Evolutionary conservation across 2,888 invertebrate species (phyloP).

Genomic region (Cataglyphis rosenhaueri): DNA sequence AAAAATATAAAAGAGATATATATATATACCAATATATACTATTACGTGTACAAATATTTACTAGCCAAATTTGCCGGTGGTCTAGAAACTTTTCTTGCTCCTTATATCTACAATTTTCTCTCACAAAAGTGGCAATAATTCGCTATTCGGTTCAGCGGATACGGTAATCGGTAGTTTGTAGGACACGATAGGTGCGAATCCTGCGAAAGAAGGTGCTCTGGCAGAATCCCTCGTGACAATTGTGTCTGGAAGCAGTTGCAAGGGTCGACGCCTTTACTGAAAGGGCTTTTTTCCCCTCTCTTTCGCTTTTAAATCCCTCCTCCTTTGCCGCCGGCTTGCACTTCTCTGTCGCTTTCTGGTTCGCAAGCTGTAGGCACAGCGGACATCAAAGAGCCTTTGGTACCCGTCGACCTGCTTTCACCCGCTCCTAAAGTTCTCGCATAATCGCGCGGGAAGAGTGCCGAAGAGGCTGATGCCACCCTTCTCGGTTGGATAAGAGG

Average conservation of each 20-base stretch:
- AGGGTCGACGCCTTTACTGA: slow-evolving; percentile 82
- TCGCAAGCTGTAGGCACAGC: slow-evolving; percentile 65
- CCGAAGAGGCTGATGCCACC: slow-evolving; percentile 61
- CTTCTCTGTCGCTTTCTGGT: slow-evolving; percentile 60
- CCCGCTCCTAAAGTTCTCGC: slow-evolving; percentile 62
- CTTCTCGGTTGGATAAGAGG: slow-evolving; percentile 58
- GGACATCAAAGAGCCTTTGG: slow-evolving; percentile 81
- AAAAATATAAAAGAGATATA: too few species aligned
- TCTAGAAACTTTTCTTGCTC: slow-evolving; percentile 55
- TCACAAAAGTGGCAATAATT: slow-evolving; percentile 52
- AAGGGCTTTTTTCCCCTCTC: slow-evolving; percentile 72
- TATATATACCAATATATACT: too few species aligned
- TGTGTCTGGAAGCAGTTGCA: slow-evolving; percentile 81
- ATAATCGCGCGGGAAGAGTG: slow-evolving; percentile 73
- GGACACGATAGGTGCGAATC: slow-evolving; percentile 56
- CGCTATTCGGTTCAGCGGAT: slow-evolving; percentile 46
- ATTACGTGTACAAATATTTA: background rate
- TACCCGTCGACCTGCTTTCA: slow-evolving; percentile 58
- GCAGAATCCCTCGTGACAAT: slow-evolving; percentile 80
- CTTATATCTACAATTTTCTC: slow-evolving; percentile 68
- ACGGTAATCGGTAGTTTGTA: slow-evolving; percentile 30
- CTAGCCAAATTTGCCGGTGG: slow-evolving; percentile 25
- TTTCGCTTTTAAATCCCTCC: slow-evolving; percentile 33
- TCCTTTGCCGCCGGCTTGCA: slow-evolving; percentile 42
- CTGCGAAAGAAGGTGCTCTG: slow-evolving; percentile 66